Evolutionary conservation across 2,113 vertebrate genomes (phyloP).

Genomic region (Callithrix jacchus): DNA sequence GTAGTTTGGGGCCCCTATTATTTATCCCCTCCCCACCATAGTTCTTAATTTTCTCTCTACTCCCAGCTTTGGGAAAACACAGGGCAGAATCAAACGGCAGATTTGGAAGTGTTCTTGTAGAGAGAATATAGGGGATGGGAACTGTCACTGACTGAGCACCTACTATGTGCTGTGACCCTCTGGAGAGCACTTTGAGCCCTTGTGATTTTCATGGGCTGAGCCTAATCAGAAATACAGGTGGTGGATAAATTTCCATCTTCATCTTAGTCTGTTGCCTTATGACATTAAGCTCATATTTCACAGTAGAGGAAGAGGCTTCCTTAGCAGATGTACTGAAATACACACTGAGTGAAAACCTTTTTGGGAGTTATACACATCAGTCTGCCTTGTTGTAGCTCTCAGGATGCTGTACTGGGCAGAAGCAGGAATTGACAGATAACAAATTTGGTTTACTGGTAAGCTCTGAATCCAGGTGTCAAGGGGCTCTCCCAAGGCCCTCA

Average conservation of each 20-base stretch:
- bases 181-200: background rate
- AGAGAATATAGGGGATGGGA: background rate
- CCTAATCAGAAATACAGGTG: background rate
- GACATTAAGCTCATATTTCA: background rate
- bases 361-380: background rate
- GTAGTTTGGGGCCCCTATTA: background rate
- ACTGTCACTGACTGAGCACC: background rate
- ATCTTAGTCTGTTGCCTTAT: background rate
- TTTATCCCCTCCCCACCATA: background rate
- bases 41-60: background rate
- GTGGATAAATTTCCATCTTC: background rate
- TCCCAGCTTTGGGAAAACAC: background rate
- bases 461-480: background rate
- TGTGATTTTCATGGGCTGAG: background rate
- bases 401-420: background rate
- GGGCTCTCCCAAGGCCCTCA: background rate
- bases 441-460: background rate
- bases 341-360: background rate
- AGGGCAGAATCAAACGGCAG: background rate
- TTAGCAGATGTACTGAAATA: background rate
- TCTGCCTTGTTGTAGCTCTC: background rate
- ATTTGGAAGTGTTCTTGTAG: background rate
- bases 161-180: background rate
- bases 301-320: background rate
- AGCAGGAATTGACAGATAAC: background rate